Conservation (phyloP, 2,888 invertebrate species). For the Stenolophus ochropezus region DNA sequence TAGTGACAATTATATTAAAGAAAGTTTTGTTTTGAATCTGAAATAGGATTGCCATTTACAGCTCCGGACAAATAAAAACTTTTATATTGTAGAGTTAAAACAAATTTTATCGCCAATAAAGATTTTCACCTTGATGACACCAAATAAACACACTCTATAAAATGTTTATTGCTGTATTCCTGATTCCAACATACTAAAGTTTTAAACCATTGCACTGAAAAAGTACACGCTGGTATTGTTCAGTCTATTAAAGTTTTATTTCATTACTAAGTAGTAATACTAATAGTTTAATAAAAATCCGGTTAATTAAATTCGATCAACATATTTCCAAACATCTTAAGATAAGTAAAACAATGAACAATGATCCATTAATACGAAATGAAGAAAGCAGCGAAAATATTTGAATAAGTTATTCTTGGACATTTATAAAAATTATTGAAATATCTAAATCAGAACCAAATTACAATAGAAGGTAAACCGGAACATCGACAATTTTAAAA, state of each 20-base stretch:
- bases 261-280: too few species aligned
- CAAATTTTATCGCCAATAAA: constrained; percentile 4
- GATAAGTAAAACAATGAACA: too few species aligned
- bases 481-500: too few species aligned
- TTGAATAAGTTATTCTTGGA: too few species aligned
- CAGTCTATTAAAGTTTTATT: not conserved
- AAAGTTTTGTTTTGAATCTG: constrained; percentile 12
- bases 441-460: too few species aligned
- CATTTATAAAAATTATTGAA: too few species aligned
- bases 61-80: constrained; percentile 1
- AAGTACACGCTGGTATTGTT: not conserved
- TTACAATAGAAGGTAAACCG: too few species aligned
- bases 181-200: not conserved
- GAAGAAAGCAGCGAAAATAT: too few species aligned
- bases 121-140: not conserved
- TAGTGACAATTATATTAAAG: not conserved
- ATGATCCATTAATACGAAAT: too few species aligned
- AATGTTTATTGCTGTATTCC: constrained; percentile 1
- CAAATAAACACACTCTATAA: not conserved
- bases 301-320: too few species aligned
- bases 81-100: constrained; percentile 1
- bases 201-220: not conserved
- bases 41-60: not conserved
- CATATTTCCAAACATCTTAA: too few species aligned
- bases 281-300: too few species aligned